A percentile compares a stretch with the other conserved stretches of the same genome.
phyloP scores from a whole-genome alignment of 2,797 vertebrate species.

The Sebastes matsubarae region DNA sequence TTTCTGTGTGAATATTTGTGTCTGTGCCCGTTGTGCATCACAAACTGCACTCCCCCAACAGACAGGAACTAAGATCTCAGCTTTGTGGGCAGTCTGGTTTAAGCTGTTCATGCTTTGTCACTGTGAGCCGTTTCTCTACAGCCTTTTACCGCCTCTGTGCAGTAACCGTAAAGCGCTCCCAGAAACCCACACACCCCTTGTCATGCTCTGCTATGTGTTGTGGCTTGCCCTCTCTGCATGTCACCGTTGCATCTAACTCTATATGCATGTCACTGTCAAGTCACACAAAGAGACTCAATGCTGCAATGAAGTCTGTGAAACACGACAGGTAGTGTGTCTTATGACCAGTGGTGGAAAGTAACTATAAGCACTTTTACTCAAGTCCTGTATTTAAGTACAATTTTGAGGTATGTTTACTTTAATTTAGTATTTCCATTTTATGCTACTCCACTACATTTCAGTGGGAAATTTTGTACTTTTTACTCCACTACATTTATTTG shows the following conservation, averaged over 20 bases:
- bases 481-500: too few species aligned
- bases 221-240: constrained; percentile 46
- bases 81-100: constrained; percentile 62
- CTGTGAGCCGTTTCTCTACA: constrained; percentile 41
- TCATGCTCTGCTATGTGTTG: constrained; percentile 42
- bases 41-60: constrained; percentile 53
- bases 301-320: neutral
- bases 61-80: constrained; percentile 73
- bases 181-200: constrained; percentile 34
- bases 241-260: constrained; percentile 13
- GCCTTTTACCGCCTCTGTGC: constrained; percentile 16
- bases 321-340: neutral
- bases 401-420: too few species aligned
- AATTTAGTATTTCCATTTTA: too few species aligned
- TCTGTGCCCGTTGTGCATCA: constrained; percentile 14
- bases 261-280: neutral
- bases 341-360: neutral
- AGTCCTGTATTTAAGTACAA: too few species aligned
- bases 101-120: constrained; percentile 70
- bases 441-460: too few species aligned
- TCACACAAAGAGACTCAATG: constrained; percentile 7
- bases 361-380: too few species aligned
- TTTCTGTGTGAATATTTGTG: constrained; percentile 7
- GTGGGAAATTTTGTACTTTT: too few species aligned
- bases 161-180: constrained; percentile 22